Base-by-base conservation (phyloP, 1,140 invertebrate species). In the Frieseomelitta varia region DNA sequence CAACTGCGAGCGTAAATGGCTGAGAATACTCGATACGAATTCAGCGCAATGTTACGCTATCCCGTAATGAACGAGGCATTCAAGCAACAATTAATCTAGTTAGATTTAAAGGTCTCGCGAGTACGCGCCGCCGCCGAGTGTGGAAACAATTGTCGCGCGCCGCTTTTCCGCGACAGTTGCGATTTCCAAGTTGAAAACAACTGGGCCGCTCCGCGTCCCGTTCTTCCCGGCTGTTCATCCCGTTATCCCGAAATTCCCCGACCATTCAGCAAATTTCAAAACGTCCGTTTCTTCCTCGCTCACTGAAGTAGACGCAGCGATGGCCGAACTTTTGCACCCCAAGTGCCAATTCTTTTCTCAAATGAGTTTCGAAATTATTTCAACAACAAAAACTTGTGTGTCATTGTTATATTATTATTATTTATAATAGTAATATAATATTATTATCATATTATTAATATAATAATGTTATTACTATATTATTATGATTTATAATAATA, bases 1-100 rank as follows among this genome's bases (percentile, higher is more conserved):
- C 79, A 69, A 39, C 61, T 76, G 71, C 69, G 61, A 85, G 81
- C 77, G 67, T 84, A 71, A 55, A 74, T 63, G 65, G 65, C 65
- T 65, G 81, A 69, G 75, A 80, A 87, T n/a, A n/a, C 86, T 81
- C 77, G 74, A 89, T 85, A 82, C 79, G 81, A 85, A 89, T 86
- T 56, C 80, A 72, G 61, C 21, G 19, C 79, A 30, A 79, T 76
- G 80, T 89, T 86, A 87, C 77, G 68, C 51, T 81, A 55, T 61
- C 67, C 39, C 78, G 79, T 79, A 88, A 90, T 82, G 85, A 87
- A 90, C 76, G 71, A 63, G 65, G 47, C 74, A 63, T 81, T 87
- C 75, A 76, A 86, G 72, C 79, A 76, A 71, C 84, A 84, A 81
- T 91, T 91, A 90, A 91, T 89, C 79, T 84, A 79, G 75, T 89